Percentiles rank a stretch among this genome's conserved stretches.
Conservation (phyloP, 2,113 vertebrate species). For the Varanus salvator region DNA sequence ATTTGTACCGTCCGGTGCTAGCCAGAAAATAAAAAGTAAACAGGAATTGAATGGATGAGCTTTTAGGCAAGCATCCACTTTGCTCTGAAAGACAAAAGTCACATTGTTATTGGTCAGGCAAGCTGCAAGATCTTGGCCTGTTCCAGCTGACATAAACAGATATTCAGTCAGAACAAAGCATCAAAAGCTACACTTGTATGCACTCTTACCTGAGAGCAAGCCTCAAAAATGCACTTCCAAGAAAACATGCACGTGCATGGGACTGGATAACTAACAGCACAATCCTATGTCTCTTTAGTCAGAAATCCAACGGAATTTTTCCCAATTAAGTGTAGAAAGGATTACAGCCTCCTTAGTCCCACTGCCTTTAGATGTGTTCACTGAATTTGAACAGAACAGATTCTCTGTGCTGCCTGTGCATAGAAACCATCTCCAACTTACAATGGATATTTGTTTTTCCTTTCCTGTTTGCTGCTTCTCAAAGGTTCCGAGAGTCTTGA, state of each 20-base stretch:
- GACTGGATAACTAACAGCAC: background rate
- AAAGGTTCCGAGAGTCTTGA: background rate
- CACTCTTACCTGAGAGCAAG: background rate
- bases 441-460: background rate
- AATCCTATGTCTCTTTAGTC: background rate
- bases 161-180: background rate
- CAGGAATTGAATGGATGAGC: accelerated
- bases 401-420: background rate
- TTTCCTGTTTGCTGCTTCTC: background rate
- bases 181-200: background rate
- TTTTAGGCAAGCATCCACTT: accelerated
- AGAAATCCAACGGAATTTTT: background rate
- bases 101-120: accelerated
- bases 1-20: slow-evolving; percentile 40
- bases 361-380: background rate
- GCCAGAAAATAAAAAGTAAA: slow-evolving; percentile 11
- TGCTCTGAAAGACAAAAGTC: background rate
- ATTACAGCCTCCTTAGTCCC: background rate
- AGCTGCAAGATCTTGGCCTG: background rate
- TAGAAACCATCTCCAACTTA: background rate
- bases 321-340: background rate
- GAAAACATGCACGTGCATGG: background rate
- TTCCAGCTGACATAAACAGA: background rate
- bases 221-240: background rate
- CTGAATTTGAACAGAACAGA: background rate